Evolutionary conservation across 2,888 invertebrate species (phyloP), one percentile per base, ranked within the genome.

Genomic region (Tipula confusa): DNA sequence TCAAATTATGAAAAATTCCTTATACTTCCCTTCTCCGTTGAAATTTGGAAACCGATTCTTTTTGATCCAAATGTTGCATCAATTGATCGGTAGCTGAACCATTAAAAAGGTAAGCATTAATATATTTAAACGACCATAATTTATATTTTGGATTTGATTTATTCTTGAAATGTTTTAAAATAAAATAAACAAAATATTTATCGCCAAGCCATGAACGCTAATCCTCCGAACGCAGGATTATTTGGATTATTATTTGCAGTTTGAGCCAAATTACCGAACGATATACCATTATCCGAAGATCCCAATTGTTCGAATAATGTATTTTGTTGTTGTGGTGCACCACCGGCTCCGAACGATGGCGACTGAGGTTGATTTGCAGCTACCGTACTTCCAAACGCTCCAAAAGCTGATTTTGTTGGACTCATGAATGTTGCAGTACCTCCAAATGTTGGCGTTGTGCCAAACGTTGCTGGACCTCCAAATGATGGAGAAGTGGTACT

Each of bases 231-330:
- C n/a, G 87, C 85, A 1, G 89, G 87, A 83, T 89, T 89, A 38
- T 87, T 87, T 15, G 87, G 85, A 84, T 87, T 87, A 2, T 86
- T 79, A 83, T 87, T 88, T 2, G 88, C 87, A 36, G 87, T 87
- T 82, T 89, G 89, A 4, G 89, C 89, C 82, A 89, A 86, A 85
- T 89, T 89, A 0, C 89, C 89, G 85, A 90, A 90, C 0, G 89
- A 88, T 0, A 88, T 87, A 1, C 88, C 85, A 31, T 89, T 88
- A 9, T 82, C 82, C 1, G 88, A 87, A 1, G 89, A 87, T 1
- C 89, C 89, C 31, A 89, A 85, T 0, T 88, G 86, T 82, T 89
- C 89, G 83, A 89, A 89, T 3, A 89, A 87, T 84, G 87, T 88
- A 82, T 87, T 88, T 29, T 88, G 87, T 7, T 87, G 86, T 15